Evolutionary conservation across 2,888 invertebrate genomes (phyloP).

Genomic region (Polia nebulosa): DNA sequence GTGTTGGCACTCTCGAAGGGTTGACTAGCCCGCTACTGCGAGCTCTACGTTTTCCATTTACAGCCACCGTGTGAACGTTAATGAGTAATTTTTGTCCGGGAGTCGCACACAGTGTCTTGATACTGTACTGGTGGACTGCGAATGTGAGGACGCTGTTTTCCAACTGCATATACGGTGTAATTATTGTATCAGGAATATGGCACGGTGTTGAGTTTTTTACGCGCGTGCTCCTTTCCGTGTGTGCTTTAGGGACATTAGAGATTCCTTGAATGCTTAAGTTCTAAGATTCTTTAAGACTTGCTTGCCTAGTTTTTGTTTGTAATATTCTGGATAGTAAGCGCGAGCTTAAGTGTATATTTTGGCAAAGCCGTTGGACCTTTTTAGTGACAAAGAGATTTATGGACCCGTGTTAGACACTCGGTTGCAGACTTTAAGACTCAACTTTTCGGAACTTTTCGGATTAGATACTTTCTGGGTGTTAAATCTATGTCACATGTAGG

Average conservation of each 20-base stretch:
- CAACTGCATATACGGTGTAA: constrained; percentile 28
- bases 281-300: constrained; percentile 23
- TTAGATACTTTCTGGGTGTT: neutral
- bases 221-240: constrained; percentile 26
- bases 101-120: constrained; percentile 52
- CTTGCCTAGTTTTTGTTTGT: constrained; percentile 44
- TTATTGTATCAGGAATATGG: constrained; percentile 27
- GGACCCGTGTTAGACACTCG: neutral
- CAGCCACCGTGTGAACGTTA: constrained; percentile 39
- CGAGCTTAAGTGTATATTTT: neutral
- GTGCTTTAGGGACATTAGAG: constrained; percentile 29
- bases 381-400: neutral
- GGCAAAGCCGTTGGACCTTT: neutral
- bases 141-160: constrained; percentile 44
- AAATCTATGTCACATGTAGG: neutral
- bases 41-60: constrained; percentile 57
- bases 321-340: constrained; percentile 3
- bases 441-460: neutral
- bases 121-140: constrained; percentile 9
- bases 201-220: constrained; percentile 46
- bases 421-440: neutral
- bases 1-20: constrained; percentile 35
- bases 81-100: constrained; percentile 41
- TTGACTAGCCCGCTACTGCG: constrained; percentile 50
- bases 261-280: constrained; percentile 52